Conservation (phyloP, 2,888 invertebrate species). For the Ectemnius lituratus region DNA sequence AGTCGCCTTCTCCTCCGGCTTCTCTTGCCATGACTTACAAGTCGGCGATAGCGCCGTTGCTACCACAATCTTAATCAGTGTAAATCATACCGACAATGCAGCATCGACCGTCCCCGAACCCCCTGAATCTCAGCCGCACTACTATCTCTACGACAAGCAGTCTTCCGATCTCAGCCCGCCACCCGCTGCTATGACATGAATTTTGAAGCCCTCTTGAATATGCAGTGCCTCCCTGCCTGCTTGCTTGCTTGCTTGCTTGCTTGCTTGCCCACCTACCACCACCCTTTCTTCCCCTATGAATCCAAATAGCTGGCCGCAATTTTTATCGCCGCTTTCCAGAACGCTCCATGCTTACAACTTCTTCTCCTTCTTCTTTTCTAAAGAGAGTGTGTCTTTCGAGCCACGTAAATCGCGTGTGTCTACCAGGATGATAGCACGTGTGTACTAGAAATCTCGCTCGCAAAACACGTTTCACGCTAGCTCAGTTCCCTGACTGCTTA, state of each 20-base stretch:
- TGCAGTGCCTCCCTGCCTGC: too few species aligned
- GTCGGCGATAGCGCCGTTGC: slow-evolving; percentile 72
- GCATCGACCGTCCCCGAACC: slow-evolving; percentile 49
- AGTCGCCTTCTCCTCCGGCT: slow-evolving; percentile 56
- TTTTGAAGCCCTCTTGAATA: neutral
- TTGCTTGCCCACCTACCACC: too few species aligned
- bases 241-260: too few species aligned
- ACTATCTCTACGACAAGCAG: slow-evolving; percentile 27
- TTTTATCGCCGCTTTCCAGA: too few species aligned
- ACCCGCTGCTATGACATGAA: slow-evolving; percentile 4
- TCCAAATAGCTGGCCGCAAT: too few species aligned
- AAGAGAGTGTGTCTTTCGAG: too few species aligned
- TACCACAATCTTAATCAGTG: slow-evolving; percentile 76
- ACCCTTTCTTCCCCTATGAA: too few species aligned
- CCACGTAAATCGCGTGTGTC: too few species aligned
- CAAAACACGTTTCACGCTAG: neutral
- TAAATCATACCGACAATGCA: slow-evolving; percentile 75
- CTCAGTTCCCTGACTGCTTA: neutral
- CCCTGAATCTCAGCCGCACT: slow-evolving; percentile 11
- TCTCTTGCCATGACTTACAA: slow-evolving; percentile 67
- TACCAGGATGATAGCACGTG: too few species aligned
- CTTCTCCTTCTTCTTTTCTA: too few species aligned
- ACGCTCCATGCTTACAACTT: too few species aligned
- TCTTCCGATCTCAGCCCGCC: slow-evolving; percentile 1
- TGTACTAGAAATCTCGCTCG: too few species aligned